phyloP scores from a whole-genome alignment of 2,888 invertebrate species.

The Drosophila affinis region DNA sequence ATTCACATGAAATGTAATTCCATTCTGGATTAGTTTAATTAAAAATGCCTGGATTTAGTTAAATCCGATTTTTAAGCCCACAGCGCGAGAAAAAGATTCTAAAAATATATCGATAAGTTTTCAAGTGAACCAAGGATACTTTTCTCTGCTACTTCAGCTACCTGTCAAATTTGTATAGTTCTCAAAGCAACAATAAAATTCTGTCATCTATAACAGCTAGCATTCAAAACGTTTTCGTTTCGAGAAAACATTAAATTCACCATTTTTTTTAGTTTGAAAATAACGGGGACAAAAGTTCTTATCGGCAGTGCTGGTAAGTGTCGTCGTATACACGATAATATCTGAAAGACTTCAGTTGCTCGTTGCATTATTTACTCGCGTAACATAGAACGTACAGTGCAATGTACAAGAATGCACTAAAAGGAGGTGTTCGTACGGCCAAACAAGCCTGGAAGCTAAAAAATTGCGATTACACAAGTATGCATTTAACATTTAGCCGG shows the following conservation, averaged over 20 bases:
- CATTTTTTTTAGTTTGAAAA: background rate
- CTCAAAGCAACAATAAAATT: too few species aligned
- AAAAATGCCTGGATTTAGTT: too few species aligned
- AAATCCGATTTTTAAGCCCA: too few species aligned
- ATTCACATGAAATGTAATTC: too few species aligned
- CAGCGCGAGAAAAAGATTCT: too few species aligned
- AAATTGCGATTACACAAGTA: conserved; percentile 68
- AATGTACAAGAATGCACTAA: conserved; percentile 79
- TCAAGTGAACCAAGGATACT: too few species aligned
- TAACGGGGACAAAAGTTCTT: background rate
- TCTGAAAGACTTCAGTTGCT: conserved; percentile 5
- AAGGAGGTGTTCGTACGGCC: conserved; percentile 76
- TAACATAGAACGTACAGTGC: conserved; percentile 13
- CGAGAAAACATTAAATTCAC: too few species aligned
- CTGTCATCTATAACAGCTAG: background rate
- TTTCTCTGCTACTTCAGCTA: too few species aligned
- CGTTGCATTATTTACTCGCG: conserved; percentile 12
- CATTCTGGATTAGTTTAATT: background rate
- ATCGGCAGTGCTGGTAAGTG: conserved; percentile 19
- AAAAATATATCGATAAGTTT: too few species aligned
- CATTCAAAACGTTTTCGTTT: background rate
- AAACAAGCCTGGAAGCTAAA: conserved; percentile 79
- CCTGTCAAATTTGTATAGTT: too few species aligned
- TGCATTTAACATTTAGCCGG: conserved; percentile 28
- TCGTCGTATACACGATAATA: background rate